Evolutionary conservation across 1,140 invertebrate genomes (phyloP).

Genomic region (Aethina tumida): DNA sequence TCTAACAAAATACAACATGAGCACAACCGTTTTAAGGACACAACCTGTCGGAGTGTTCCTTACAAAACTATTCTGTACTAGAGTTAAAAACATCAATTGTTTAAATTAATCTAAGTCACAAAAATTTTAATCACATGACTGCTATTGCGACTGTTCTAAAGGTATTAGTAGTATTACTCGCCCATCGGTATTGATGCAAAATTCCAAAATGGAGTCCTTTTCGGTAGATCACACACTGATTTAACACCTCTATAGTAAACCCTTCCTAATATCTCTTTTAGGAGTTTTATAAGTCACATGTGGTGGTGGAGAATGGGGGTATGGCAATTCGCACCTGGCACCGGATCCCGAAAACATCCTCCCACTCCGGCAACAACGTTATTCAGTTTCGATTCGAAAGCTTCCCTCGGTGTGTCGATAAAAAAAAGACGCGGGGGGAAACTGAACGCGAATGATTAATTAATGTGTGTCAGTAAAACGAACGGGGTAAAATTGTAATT

Average conservation of each 20-base stretch:
- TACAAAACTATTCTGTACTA: constrained; percentile 22
- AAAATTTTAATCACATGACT: constrained; percentile 29
- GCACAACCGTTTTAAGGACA: not conserved
- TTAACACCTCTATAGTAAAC: constrained; percentile 21
- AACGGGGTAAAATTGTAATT: constrained; percentile 7
- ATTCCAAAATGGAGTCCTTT: constrained; percentile 24
- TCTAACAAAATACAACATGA: not conserved
- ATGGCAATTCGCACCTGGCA: constrained; percentile 8
- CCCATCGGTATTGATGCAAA: constrained; percentile 29
- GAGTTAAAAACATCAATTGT: constrained; percentile 29
- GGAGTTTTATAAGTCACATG: not conserved
- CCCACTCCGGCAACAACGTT: too few species aligned
- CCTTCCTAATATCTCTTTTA: constrained; percentile 4
- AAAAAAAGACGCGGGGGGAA: not conserved
- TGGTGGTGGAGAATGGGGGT: too few species aligned
- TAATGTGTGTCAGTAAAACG: not conserved
- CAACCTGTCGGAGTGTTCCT: constrained; percentile 1
- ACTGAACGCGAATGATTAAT: constrained; percentile 5
- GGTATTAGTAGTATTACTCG: constrained; percentile 32
- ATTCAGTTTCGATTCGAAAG: too few species aligned
- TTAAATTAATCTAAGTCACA: constrained; percentile 4
- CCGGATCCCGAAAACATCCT: too few species aligned
- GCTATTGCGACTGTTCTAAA: constrained; percentile 26
- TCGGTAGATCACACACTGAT: constrained; percentile 26
- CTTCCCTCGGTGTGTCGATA: too few species aligned